Conservation (phyloP, 2,888 invertebrate genomes). For the Pecten maximus region DNA sequence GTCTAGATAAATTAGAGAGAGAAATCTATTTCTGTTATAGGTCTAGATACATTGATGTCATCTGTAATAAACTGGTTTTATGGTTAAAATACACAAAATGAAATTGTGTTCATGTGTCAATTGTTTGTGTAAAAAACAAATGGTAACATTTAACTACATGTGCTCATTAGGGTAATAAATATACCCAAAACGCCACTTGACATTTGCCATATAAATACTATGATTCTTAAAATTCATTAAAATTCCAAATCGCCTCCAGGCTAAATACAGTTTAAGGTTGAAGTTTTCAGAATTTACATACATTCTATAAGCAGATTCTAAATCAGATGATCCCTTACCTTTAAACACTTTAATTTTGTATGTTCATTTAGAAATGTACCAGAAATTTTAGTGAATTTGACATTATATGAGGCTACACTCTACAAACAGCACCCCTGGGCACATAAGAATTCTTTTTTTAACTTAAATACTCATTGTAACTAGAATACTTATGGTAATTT, state of each 20-base stretch:
- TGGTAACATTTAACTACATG: neutral
- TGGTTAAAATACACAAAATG: neutral
- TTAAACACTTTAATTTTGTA: neutral
- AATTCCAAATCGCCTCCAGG: neutral
- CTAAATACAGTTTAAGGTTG: neutral
- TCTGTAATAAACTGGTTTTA: neutral
- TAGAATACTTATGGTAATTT: no score
- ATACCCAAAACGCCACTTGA: neutral
- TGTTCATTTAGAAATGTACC: neutral
- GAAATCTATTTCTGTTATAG: no score
- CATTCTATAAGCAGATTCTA: neutral
- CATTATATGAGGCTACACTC: neutral
- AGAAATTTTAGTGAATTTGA: neutral
- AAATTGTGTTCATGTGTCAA: neutral
- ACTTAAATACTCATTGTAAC: no score
- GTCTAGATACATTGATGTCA: no score
- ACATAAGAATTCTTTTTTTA: neutral
- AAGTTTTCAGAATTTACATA: neutral
- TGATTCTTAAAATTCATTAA: neutral
- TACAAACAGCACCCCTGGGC: neutral
- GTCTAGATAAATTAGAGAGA: no score
- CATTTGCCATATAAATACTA: neutral
- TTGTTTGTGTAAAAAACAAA: neutral
- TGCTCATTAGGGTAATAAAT: neutral
- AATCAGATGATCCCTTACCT: neutral